These are phyloP conservation scores for Rhinoraja longicauda DNA, from an alignment of 2,797 vertebrate species.

Conservation along the genomic window DNA sequence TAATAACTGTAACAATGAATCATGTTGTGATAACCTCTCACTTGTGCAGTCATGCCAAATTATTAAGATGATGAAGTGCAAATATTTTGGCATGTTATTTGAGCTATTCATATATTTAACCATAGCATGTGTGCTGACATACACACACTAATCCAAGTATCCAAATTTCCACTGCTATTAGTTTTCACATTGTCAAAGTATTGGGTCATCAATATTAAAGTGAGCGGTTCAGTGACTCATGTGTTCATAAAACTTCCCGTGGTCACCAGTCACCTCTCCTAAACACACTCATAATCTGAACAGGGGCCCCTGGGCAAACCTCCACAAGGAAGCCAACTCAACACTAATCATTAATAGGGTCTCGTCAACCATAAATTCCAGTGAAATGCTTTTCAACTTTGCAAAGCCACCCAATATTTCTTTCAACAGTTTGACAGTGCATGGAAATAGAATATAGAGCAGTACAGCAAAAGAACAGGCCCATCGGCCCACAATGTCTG, in stretches of 20 bases:
- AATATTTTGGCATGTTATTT: conserved; percentile 17
- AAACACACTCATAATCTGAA: too few species aligned
- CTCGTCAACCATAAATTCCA: too few species aligned
- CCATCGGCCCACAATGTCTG: too few species aligned
- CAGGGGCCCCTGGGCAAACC: too few species aligned
- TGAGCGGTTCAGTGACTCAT: neutral
- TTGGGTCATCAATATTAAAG: neutral
- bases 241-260: neutral
- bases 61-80: neutral
- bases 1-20: conserved; percentile 13
- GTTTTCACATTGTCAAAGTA: neutral
- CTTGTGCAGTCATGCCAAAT: neutral
- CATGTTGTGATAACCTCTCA: neutral
- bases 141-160: neutral
- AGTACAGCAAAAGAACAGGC: too few species aligned
- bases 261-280: too few species aligned
- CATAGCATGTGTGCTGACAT: neutral
- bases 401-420: neutral
- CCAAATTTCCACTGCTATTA: neutral
- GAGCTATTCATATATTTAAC: neutral
- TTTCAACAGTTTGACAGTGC: neutral
- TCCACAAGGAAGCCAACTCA: too few species aligned
- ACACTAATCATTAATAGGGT: too few species aligned
- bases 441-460: neutral
- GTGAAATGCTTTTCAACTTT: neutral